Evolutionary conservation across 2,888 invertebrate genomes (phyloP).

Genomic region (Auanema sp.): DNA sequence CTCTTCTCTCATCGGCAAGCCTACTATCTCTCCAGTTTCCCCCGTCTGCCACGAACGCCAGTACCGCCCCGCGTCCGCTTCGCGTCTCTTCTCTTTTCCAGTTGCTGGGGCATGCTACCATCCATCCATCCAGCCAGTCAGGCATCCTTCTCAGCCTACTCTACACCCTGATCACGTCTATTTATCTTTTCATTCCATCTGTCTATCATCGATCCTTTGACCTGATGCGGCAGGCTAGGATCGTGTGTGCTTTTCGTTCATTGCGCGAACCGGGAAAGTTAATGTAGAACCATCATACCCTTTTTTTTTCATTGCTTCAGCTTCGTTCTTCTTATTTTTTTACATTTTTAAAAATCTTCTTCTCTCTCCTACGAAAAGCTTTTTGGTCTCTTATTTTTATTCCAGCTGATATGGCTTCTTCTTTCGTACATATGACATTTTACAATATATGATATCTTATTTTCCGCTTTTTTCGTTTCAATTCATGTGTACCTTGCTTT

Average conservation of each 20-base stretch:
- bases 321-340: too few relatives aligned
- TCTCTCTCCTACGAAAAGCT: too few relatives aligned
- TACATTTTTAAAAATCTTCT: too few relatives aligned
- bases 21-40: slow-evolving; percentile 15
- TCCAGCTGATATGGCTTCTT: too few relatives aligned
- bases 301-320: too few relatives aligned
- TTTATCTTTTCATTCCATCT: slow-evolving; percentile 4
- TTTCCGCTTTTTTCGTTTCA: too few relatives aligned
- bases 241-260: slow-evolving; percentile 4
- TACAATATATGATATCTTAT: too few relatives aligned
- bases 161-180: slow-evolving; percentile 1
- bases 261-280: slow-evolving; percentile 7
- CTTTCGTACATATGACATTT: too few relatives aligned
- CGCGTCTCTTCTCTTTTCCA: slow-evolving; percentile 16
- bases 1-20: slow-evolving; percentile 11
- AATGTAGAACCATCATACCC: too few relatives aligned
- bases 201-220: background rate
- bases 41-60: slow-evolving; percentile 20
- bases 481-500: too few relatives aligned
- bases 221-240: slow-evolving; percentile 9
- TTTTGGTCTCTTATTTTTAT: too few relatives aligned
- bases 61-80: slow-evolving; percentile 21
- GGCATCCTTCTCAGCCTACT: background rate
- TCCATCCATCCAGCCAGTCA: slow-evolving; percentile 15
- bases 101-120: slow-evolving; percentile 20